Evolutionary conservation across 2,888 invertebrate species (phyloP).

Genomic region (Cantharis nigra): DNA sequence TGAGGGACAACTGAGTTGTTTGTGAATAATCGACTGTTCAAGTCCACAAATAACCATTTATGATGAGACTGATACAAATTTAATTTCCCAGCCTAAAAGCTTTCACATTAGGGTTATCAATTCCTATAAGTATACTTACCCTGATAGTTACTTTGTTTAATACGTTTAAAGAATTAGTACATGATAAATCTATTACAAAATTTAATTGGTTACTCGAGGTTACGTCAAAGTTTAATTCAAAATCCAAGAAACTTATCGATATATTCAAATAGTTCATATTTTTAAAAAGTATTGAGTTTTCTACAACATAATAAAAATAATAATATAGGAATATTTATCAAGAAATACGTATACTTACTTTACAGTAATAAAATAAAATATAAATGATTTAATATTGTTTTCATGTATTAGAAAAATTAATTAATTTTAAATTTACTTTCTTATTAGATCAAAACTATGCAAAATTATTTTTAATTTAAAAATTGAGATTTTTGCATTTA

Average conservation of each 20-base stretch:
- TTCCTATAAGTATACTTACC: neutral
- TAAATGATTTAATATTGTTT: too few species aligned
- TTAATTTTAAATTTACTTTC: too few species aligned
- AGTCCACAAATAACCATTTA: slow-evolving; percentile 11
- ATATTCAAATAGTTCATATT: neutral
- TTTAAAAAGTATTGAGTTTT: neutral
- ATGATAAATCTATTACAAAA: neutral
- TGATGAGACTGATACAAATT: slow-evolving; percentile 2
- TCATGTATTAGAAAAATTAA: too few species aligned
- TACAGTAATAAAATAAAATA: too few species aligned
- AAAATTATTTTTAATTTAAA: too few species aligned
- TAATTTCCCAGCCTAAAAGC: slow-evolving; percentile 4
- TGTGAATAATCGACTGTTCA: neutral
- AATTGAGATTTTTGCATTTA: too few species aligned
- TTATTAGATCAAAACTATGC: too few species aligned
- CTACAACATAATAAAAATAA: neutral
- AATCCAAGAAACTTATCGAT: neutral
- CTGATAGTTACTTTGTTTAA: neutral
- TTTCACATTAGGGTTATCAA: neutral
- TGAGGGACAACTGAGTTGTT: neutral
- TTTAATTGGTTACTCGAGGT: neutral
- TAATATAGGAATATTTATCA: too few species aligned
- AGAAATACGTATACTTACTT: too few species aligned
- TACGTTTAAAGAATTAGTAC: neutral
- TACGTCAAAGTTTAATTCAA: neutral